These are phyloP conservation scores for Papilio machaon DNA, from an alignment of 1,140 invertebrate species.

Conservation along the genomic window DNA sequence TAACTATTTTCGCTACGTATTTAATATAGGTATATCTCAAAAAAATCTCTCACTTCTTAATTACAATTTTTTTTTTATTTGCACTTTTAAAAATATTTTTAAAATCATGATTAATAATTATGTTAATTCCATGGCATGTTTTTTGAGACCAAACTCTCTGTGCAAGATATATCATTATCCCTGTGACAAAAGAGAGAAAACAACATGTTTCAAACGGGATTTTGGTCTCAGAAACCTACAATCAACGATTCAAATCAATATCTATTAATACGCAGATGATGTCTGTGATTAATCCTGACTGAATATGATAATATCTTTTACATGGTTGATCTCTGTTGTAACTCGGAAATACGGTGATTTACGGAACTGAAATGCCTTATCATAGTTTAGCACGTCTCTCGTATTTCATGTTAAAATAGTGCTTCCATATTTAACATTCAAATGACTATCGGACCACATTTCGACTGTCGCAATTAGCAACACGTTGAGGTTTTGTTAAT, in stretches of 20 bases:
- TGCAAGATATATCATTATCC: too few species aligned
- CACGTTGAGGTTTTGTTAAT: conserved; percentile 30
- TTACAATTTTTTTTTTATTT: too few species aligned
- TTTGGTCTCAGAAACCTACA: too few species aligned
- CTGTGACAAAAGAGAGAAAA: too few species aligned
- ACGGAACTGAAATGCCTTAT: conserved; percentile 27
- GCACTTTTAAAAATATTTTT: too few species aligned
- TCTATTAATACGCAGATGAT: not conserved
- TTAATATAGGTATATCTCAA: too few species aligned
- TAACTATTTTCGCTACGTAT: too few species aligned
- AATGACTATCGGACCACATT: conserved; percentile 32
- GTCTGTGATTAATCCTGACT: conserved; percentile 9
- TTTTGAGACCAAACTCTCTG: too few species aligned
- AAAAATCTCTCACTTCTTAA: too few species aligned
- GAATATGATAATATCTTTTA: not conserved
- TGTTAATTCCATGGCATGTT: too few species aligned
- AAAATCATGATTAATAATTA: too few species aligned
- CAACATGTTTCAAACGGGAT: too few species aligned
- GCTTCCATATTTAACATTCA: conserved; percentile 37
- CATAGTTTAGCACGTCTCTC: conserved; percentile 38
- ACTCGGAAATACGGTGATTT: conserved; percentile 31
- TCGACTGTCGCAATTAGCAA: conserved; percentile 24
- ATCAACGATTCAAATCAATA: not conserved
- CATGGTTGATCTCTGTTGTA: conserved; percentile 24
- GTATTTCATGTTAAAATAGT: conserved; percentile 36